Percentiles rank a stretch among this genome's conserved stretches.
These are phyloP conservation scores for fruit fly (Drosophila melanogaster) DNA, from an alignment of 1,140 invertebrate species.

Conservation along the genomic window Release_6_plus_ISO1_MT NT_033779.5:4889501-4890000, in stretches of 20 bases:
- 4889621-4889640: conserved; percentile 42
- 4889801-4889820: conserved; percentile 43
- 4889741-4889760: conserved; percentile 63
- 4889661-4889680: conserved; percentile 19
- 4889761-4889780: conserved; percentile 7
- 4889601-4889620: conserved; percentile 18
- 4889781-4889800: background rate
- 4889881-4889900: conserved; percentile 18
- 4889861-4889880: conserved; percentile 43
- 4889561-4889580: conserved; percentile 64
- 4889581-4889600: conserved; percentile 66
- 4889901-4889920: background rate
- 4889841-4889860: conserved; percentile 23
- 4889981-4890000: conserved; percentile 1
- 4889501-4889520: conserved; percentile 23
- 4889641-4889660: conserved; percentile 13
- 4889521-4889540: conserved; percentile 36
- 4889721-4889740: conserved; percentile 49
- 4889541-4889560: conserved; percentile 8
- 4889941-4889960: background rate
- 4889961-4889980: background rate
- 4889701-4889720: conserved; percentile 60
- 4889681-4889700: conserved; percentile 25
- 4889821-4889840: conserved; percentile 53
- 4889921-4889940: background rate